Evolutionary conservation across 2,888 invertebrate genomes (phyloP), one percentile per base, ranked within the genome.

Genomic region (Volucella inanis): DNA sequence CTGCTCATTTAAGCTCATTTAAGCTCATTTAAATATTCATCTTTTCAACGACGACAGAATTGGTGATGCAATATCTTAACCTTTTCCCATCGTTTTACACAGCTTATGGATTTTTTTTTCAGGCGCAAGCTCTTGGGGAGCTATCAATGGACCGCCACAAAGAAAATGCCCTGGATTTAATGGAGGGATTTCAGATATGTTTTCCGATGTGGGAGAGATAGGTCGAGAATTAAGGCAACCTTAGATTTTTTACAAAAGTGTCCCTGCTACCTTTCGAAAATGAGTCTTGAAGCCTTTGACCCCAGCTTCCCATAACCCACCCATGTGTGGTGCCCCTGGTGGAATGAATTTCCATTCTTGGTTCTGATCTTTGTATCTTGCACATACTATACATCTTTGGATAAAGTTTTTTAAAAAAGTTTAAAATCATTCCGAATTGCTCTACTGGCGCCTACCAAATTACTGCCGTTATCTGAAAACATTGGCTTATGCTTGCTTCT

Each of bases 21-120:
- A 9, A 87, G 47, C 38, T 72, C 71, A 43, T 22, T 59, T 10
- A 87, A 18, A 18, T 87, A 87, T 38, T 87, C 79, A 12, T 54
- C 52, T 39, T 72, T 74, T 84, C 86, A 87, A 8, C 80, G 39
- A 2, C 22, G 18, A 62, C 87, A 87, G 52, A 87, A 84, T 18
- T 76, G 68, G 12, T 83, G 82, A n/a, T 70, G 55, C 6, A 86
- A n/a, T 11, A 49, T 39, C 38, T 75, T 70, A 9, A 79, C 31
- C 10, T 54, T 59, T 65, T 80, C 62, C 84, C 79, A 84, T 45
- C 68, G 52, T 1, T 68, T 55, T 11, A 77, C 11, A 14, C 57
- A 55, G 8, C 39, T 65, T 9, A 67, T 10, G 2, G 70, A 49
- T 3, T 14, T 39, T 1, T n/a, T 71, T 52, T 11, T 12, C 11